phyloP scores from a whole-genome alignment of 2,113 vertebrate species.

The Neogobius melanostomus region DNA sequence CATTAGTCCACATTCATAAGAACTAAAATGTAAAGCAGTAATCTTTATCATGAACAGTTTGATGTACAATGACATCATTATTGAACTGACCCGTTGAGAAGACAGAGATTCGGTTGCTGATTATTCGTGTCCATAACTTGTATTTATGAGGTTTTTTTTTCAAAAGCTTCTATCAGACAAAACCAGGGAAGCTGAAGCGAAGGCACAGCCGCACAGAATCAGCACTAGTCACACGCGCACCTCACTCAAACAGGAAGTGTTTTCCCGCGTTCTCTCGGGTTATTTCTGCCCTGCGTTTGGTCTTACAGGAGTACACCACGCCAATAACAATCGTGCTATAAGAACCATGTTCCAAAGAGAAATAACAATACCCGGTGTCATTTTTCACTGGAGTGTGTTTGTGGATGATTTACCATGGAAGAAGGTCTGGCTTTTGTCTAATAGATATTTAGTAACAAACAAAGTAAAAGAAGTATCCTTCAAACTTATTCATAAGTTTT shows the following conservation, averaged over 20 bases:
- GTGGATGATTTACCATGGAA: too few species aligned
- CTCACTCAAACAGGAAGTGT: slow-evolving; percentile 11
- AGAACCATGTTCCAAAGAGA: too few species aligned
- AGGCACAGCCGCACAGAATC: neutral
- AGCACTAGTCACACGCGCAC: neutral
- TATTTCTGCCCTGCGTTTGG: neutral
- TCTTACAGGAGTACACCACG: neutral
- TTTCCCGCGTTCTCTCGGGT: neutral
- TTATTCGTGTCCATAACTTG: slow-evolving; percentile 6
- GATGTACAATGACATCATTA: neutral
- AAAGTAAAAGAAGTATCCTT: too few species aligned
- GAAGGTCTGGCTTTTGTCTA: too few species aligned
- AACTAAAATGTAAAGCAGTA: neutral
- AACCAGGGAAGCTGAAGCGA: neutral
- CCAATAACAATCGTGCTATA: too few species aligned
- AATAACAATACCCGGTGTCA: too few species aligned
- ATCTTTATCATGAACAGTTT: too few species aligned
- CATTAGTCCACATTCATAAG: neutral
- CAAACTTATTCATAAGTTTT: too few species aligned
- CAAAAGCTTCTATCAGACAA: neutral
- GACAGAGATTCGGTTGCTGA: neutral
- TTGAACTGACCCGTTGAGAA: neutral
- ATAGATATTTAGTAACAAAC: too few species aligned
- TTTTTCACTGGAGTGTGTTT: too few species aligned
- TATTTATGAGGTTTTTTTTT: neutral